These are phyloP conservation scores for Erynnis tages DNA, from an alignment of 2,888 invertebrate genomes.

Conservation along the genomic window DNA sequence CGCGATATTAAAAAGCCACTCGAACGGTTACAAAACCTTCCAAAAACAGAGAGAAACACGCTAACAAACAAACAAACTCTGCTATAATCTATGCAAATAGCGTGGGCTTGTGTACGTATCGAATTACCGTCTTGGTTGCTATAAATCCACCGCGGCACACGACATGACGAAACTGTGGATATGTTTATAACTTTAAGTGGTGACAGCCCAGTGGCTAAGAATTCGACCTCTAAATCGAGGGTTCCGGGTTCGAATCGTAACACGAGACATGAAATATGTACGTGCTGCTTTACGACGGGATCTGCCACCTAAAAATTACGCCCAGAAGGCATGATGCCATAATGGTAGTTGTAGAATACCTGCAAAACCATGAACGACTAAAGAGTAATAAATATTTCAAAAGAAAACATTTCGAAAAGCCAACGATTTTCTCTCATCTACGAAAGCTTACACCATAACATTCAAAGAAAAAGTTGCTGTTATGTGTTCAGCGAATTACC, in stretches of 20 bases:
- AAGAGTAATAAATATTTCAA: too few relatives aligned
- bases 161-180: not conserved
- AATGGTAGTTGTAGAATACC: too few relatives aligned
- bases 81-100: slow-evolving; percentile 16
- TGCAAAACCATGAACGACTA: too few relatives aligned
- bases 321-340: too few relatives aligned
- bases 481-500: not conserved
- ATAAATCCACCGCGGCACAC: not conserved
- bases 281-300: too few relatives aligned
- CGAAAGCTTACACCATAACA: not conserved
- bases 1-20: slow-evolving; percentile 4
- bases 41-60: slow-evolving; percentile 12
- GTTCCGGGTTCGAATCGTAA: too few relatives aligned
- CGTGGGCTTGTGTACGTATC: slow-evolving; percentile 18
- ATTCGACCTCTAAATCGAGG: too few relatives aligned
- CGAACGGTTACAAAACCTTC: slow-evolving; percentile 7
- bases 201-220: too few relatives aligned
- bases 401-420: too few relatives aligned
- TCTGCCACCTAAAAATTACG: too few relatives aligned
- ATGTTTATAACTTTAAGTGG: not conserved
- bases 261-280: too few relatives aligned
- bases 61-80: slow-evolving; percentile 8
- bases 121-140: slow-evolving; percentile 1
- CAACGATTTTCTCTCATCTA: too few relatives aligned
- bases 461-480: slow-evolving; percentile 2